Evolutionary conservation across 2,888 invertebrate genomes (phyloP).

Genomic region (Pyrrhia umbra): DNA sequence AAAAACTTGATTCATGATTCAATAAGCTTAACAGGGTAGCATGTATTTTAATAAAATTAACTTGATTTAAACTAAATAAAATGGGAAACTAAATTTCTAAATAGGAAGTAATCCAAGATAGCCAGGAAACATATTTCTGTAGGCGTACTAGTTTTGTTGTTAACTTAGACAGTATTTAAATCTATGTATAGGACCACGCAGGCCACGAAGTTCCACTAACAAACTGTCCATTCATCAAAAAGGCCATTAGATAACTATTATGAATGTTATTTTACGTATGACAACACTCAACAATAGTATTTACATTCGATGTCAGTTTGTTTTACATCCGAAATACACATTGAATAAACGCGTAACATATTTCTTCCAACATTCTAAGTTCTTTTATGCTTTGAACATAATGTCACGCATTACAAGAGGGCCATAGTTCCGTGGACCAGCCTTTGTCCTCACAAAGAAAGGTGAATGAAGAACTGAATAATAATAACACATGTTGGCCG

Average conservation of each 20-base stretch:
- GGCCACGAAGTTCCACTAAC: slow-evolving; percentile 67
- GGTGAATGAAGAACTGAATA: slow-evolving; percentile 86
- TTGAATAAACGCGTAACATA: slow-evolving; percentile 87
- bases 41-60: too few species aligned
- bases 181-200: slow-evolving; percentile 49
- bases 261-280: slow-evolving; percentile 84
- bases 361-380: slow-evolving; percentile 84
- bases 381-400: slow-evolving; percentile 84
- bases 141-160: too few species aligned
- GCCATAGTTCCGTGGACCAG: slow-evolving; percentile 84
- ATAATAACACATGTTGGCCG: slow-evolving; percentile 85
- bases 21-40: too few species aligned
- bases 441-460: slow-evolving; percentile 84
- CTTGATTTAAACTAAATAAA: too few species aligned
- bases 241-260: slow-evolving; percentile 86
- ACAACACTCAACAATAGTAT: slow-evolving; percentile 88
- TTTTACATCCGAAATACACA: slow-evolving; percentile 88
- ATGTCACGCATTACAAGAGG: slow-evolving; percentile 83
- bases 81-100: too few species aligned
- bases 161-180: slow-evolving; percentile 20
- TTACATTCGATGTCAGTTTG: slow-evolving; percentile 90
- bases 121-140: too few species aligned
- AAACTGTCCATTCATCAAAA: slow-evolving; percentile 78
- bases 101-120: too few species aligned
- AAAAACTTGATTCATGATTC: too few species aligned